These are phyloP conservation scores for Strongylocentrotus purpuratus DNA, from an alignment of 35 echinoderm and acorn worm species.

Conservation along the genomic window DNA sequence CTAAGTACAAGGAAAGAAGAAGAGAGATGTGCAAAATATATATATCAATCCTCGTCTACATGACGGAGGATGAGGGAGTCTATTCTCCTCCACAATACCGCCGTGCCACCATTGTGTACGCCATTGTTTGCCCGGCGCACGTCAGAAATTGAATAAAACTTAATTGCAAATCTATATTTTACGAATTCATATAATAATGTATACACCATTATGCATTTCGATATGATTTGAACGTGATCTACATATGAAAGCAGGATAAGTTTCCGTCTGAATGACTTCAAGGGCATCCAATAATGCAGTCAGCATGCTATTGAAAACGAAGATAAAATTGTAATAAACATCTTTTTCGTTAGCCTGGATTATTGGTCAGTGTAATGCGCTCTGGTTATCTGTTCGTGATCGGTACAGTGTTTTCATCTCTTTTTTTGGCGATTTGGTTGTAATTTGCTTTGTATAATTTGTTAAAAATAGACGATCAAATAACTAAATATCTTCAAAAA, in stretches of 20 bases:
- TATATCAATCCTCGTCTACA: too few species aligned
- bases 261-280: background rate
- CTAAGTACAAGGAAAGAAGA: background rate
- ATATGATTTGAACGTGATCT: background rate
- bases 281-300: background rate
- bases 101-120: background rate
- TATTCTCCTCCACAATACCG: background rate
- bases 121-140: background rate
- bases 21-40: background rate
- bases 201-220: background rate
- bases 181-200: background rate
- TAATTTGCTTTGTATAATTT: background rate
- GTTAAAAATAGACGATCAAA: background rate
- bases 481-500: too few species aligned
- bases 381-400: background rate
- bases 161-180: background rate
- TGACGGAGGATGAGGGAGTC: too few species aligned
- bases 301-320: background rate
- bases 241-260: background rate
- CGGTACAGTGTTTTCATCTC: background rate
- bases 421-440: background rate
- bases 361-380: background rate
- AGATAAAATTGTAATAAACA: background rate
- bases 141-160: background rate
- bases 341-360: background rate